Evolutionary conservation across 2,113 vertebrate species (phyloP).

Genomic region (Eretmochelys imbricata): DNA sequence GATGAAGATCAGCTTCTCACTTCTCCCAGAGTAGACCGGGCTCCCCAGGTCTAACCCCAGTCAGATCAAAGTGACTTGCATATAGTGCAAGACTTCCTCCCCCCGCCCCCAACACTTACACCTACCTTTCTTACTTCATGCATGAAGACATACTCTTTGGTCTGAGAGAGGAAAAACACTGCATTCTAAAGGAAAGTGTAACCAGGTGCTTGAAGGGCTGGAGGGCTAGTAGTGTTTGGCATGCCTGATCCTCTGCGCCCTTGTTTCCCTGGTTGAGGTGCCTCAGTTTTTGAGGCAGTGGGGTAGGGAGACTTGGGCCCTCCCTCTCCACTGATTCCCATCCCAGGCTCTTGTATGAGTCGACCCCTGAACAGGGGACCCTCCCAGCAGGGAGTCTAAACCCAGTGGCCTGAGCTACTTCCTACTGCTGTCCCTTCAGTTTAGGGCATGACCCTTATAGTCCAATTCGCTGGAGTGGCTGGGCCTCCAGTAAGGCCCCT

Average conservation of each 20-base stretch:
- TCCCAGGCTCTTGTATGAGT: too few species aligned
- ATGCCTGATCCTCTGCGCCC: not conserved
- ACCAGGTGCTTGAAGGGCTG: not conserved
- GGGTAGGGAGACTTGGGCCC: not conserved
- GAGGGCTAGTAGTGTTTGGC: too few species aligned
- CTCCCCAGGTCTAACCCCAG: not conserved
- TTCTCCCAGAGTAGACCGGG: not conserved
- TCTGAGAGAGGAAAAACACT: conserved; percentile 21
- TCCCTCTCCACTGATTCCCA: too few species aligned
- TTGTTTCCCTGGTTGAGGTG: not conserved
- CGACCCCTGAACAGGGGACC: too few species aligned
- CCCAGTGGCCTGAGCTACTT: too few species aligned
- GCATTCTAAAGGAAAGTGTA: not conserved
- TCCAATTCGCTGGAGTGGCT: too few species aligned
- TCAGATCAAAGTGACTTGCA: not conserved
- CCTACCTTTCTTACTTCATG: not conserved
- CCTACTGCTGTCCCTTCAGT: too few species aligned
- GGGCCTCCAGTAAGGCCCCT: too few species aligned
- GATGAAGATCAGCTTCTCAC: not conserved
- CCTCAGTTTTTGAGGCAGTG: not conserved
- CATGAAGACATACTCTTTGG: conserved; percentile 25
- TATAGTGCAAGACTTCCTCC: not conserved
- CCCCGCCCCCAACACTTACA: not conserved
- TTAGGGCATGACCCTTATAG: too few species aligned
- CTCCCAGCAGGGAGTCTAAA: too few species aligned